Evolutionary conservation across 2,113 vertebrate species (phyloP).

Genomic region (Naja naja): DNA sequence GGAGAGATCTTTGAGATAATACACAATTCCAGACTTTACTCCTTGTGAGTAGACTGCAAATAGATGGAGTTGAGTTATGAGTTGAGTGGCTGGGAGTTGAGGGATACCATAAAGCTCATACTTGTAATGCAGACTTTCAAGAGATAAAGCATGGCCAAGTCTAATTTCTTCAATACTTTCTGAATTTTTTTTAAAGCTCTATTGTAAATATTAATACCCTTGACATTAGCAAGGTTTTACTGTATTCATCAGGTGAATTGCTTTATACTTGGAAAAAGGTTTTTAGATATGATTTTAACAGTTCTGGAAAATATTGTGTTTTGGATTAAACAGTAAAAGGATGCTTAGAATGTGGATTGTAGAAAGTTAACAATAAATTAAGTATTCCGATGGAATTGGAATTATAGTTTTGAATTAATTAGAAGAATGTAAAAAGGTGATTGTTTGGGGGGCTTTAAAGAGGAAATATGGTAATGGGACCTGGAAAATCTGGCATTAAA

Average conservation of each 20-base stretch:
- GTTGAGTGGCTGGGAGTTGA: neutral
- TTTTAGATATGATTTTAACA: neutral
- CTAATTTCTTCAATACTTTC: neutral
- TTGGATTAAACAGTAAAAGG: neutral
- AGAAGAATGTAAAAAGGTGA: neutral
- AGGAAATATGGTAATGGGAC: neutral
- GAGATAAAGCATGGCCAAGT: neutral
- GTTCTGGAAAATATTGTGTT: neutral
- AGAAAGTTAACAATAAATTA: neutral
- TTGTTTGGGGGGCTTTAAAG: neutral
- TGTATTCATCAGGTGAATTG: neutral
- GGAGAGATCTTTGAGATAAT: neutral
- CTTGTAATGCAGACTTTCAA: neutral
- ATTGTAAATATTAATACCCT: neutral
- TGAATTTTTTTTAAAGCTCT: neutral
- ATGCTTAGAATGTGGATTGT: neutral
- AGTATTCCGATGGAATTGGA: neutral
- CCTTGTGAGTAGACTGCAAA: neutral
- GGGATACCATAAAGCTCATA: neutral
- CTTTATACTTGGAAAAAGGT: neutral
- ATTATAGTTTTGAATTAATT: neutral
- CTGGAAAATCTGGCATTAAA: neutral
- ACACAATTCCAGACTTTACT: neutral
- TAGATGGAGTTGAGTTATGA: neutral
- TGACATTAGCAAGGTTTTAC: neutral